phyloP scores from a whole-genome alignment of 2,888 invertebrate genomes.

The Elgonia sp. region DNA sequence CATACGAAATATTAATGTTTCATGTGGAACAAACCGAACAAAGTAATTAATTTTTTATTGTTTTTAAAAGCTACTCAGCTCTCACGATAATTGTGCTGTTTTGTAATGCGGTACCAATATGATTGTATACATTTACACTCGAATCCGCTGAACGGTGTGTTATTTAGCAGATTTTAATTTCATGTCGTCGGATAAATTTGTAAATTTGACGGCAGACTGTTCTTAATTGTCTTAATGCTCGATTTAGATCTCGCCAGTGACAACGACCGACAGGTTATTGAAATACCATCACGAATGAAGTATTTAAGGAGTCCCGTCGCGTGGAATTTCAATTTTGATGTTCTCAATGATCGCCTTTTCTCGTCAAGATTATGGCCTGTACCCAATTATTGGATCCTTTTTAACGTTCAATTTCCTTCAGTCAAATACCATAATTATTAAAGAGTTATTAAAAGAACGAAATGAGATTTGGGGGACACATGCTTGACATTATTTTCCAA shows the following conservation, averaged over 20 bases:
- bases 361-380: slow-evolving; percentile 79
- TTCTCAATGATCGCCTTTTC: slow-evolving; percentile 75
- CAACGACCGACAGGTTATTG: slow-evolving; percentile 81
- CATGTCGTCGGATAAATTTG: not conserved
- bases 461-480: no score
- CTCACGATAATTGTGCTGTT: slow-evolving; percentile 9
- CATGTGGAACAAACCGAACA: slow-evolving; percentile 36
- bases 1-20: slow-evolving; percentile 42
- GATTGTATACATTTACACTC: not conserved
- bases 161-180: not conserved
- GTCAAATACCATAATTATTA: slow-evolving; percentile 16
- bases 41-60: slow-evolving; percentile 42
- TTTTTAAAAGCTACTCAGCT: not conserved
- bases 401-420: slow-evolving; percentile 42
- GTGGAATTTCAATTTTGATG: slow-evolving; percentile 85
- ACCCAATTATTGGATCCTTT: slow-evolving; percentile 79
- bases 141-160: not conserved
- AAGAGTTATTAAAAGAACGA: no score
- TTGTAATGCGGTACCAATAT: not conserved
- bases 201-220: slow-evolving; percentile 34
- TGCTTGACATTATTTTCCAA: no score
- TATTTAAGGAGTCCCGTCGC: slow-evolving; percentile 80
- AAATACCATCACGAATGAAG: slow-evolving; percentile 85
- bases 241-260: slow-evolving; percentile 10
- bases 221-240: slow-evolving; percentile 49